phyloP scores from a whole-genome alignment of 2,888 invertebrate genomes.

The Eristalis arbustorum region DNA sequence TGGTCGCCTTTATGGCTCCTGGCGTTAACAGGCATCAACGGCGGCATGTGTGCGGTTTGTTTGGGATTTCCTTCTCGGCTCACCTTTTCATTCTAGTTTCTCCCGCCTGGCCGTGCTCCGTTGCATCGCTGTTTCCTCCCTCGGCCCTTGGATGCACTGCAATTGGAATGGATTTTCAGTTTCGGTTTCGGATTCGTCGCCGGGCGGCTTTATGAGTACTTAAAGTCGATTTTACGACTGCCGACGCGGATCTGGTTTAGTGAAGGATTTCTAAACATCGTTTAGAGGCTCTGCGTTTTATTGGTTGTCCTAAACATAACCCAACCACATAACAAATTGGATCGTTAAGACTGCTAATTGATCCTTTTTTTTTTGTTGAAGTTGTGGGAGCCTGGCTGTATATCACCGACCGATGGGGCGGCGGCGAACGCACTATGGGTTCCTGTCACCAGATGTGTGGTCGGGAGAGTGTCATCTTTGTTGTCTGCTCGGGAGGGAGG shows the following conservation, averaged over 20 bases:
- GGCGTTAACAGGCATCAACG: constrained; percentile 52
- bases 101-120: background rate
- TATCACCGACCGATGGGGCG: constrained; percentile 4
- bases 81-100: background rate
- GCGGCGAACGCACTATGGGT: background rate
- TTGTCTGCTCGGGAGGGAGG: background rate
- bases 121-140: background rate
- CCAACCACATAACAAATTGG: constrained; percentile 29
- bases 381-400: background rate
- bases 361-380: background rate
- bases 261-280: constrained; percentile 25
- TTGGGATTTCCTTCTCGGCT: constrained; percentile 30
- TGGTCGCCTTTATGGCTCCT: constrained; percentile 37
- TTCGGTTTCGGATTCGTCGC: constrained; percentile 31
- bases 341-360: constrained; percentile 30
- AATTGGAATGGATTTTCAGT: constrained; percentile 20
- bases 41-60: constrained; percentile 62
- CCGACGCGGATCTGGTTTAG: constrained; percentile 5
- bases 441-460: constrained; percentile 32
- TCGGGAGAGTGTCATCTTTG: background rate
- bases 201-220: constrained; percentile 27
- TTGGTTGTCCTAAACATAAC: background rate
- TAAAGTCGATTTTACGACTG: constrained; percentile 27
- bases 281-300: background rate
- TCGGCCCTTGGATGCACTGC: background rate